Evolutionary conservation across 2,113 vertebrate genomes (phyloP).

Genomic region (Antechinus flavipes): DNA sequence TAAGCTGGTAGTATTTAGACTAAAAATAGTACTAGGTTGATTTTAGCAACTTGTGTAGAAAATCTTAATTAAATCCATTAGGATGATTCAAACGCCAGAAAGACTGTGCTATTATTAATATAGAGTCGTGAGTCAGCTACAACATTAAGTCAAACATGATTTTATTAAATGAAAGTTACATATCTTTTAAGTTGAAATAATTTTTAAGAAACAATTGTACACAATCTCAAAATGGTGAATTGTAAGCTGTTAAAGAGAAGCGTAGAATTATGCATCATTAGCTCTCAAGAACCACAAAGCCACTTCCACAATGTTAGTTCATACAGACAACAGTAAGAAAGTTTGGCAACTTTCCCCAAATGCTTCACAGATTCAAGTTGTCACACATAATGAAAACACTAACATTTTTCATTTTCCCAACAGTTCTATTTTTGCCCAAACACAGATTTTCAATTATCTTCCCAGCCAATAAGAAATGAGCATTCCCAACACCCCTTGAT

Average conservation of each 20-base stretch:
- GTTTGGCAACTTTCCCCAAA: too few relatives aligned
- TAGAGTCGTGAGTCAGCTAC: slow-evolving; percentile 48
- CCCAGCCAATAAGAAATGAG: too few relatives aligned
- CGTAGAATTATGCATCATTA: too few relatives aligned
- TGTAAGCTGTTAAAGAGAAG: not conserved
- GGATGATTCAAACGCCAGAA: not conserved
- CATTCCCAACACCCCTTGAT: not conserved
- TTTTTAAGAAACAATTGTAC: not conserved
- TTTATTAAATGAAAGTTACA: slow-evolving; percentile 76
- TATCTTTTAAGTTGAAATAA: slow-evolving; percentile 61
- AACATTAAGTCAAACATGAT: slow-evolving; percentile 52
- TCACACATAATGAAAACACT: too few relatives aligned
- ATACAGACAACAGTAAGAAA: not conserved
- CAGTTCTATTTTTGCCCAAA: too few relatives aligned
- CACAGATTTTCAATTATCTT: too few relatives aligned
- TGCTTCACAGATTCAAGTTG: too few relatives aligned
- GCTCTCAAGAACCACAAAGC: not conserved
- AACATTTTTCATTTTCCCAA: too few relatives aligned
- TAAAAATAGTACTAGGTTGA: not conserved
- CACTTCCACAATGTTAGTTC: too few relatives aligned
- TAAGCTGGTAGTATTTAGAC: not conserved
- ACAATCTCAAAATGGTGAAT: not conserved
- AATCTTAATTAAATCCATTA: not conserved
- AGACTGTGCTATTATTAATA: not conserved
- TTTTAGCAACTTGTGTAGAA: not conserved